Evolutionary conservation across 1,140 invertebrate species (phyloP).

Genomic region (Cheumatopsyche charites): DNA sequence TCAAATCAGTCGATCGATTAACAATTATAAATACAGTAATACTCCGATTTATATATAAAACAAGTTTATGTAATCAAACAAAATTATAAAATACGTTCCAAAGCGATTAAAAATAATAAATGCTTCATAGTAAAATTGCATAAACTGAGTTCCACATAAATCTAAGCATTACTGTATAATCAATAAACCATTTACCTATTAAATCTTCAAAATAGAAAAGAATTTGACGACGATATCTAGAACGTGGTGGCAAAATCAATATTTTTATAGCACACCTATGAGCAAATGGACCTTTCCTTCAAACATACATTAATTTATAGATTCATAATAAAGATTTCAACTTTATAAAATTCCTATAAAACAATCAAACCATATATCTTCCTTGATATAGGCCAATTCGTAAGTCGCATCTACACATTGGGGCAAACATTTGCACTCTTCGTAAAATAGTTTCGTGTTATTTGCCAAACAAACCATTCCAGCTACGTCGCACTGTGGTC

Average conservation of each 20-base stretch:
- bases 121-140: too few relatives aligned
- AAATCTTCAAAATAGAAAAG: slow-evolving; percentile 66
- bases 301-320: background rate
- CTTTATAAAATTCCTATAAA: background rate
- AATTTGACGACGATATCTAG: slow-evolving; percentile 62
- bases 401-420: slow-evolving; percentile 56
- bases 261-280: slow-evolving; percentile 49
- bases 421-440: slow-evolving; percentile 52
- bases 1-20: background rate
- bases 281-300: slow-evolving; percentile 51
- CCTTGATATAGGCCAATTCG: slow-evolving; percentile 50
- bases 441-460: slow-evolving; percentile 26
- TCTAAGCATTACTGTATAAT: too few relatives aligned
- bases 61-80: too few relatives aligned
- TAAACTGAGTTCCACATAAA: too few relatives aligned
- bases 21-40: background rate
- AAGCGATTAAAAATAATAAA: too few relatives aligned
- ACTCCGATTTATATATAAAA: too few relatives aligned
- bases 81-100: too few relatives aligned
- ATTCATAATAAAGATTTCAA: too few relatives aligned
- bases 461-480: slow-evolving; percentile 56
- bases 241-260: slow-evolving; percentile 55
- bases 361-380: slow-evolving; percentile 53
- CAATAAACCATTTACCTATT: slow-evolving; percentile 53
- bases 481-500: slow-evolving; percentile 51